A percentile compares a stretch with the other conserved stretches of the same genome.
phyloP scores from a whole-genome alignment of 2,113 vertebrate genomes.

The Pitta sordida region DNA sequence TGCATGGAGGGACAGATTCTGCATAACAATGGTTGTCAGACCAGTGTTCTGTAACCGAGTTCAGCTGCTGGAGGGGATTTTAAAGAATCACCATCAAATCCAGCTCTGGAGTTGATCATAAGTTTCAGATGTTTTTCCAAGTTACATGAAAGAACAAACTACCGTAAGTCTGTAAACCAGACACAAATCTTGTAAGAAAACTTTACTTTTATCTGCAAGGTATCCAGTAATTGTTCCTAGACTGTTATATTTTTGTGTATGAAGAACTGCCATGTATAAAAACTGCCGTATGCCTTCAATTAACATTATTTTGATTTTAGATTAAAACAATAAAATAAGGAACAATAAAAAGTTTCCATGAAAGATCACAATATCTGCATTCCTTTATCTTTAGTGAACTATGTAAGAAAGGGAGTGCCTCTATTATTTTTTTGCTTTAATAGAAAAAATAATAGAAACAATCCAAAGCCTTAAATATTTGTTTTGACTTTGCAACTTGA shows the following conservation, averaged over 20 bases:
- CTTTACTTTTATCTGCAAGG: accelerated
- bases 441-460: not conserved
- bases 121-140: not conserved
- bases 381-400: not conserved
- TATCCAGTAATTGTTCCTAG: not conserved
- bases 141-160: not conserved
- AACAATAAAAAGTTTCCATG: not conserved
- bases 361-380: not conserved
- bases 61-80: not conserved
- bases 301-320: not conserved
- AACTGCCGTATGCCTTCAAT: not conserved
- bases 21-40: not conserved
- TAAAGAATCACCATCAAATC: not conserved
- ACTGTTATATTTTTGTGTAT: not conserved
- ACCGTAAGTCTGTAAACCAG: not conserved
- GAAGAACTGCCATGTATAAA: not conserved
- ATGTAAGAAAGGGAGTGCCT: not conserved
- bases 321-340: not conserved
- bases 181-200: not conserved
- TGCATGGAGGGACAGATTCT: not conserved
- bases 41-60: not conserved
- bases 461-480: not conserved
- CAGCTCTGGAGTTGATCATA: not conserved
- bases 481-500: not conserved
- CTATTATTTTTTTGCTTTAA: not conserved